Percentiles rank a stretch among this genome's conserved stretches.
Evolutionary conservation across 2,113 vertebrate genomes (phyloP).

Genomic region (Nibea coibor): DNA sequence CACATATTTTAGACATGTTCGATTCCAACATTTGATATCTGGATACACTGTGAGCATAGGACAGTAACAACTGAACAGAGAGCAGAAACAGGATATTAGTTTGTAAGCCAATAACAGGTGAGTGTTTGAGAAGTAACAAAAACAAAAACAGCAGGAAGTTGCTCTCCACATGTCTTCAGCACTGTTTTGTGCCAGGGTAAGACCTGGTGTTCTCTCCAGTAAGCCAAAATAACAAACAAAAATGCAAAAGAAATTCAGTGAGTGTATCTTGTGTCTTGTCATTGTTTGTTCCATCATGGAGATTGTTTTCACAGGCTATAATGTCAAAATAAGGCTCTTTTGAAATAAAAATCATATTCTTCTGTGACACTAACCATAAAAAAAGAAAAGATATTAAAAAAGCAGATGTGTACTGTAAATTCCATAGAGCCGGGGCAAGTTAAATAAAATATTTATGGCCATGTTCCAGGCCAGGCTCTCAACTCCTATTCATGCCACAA

Average conservation of each 20-base stretch:
- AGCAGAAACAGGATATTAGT: conserved; percentile 39
- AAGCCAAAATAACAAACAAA: not conserved
- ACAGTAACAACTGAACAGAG: conserved; percentile 9
- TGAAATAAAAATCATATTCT: not conserved
- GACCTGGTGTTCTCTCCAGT: not conserved
- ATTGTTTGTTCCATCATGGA: not conserved
- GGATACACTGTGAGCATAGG: not conserved
- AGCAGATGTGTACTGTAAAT: conserved; percentile 9
- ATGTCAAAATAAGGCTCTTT: conserved; percentile 3
- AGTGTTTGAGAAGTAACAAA: not conserved
- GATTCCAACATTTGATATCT: conserved; percentile 18
- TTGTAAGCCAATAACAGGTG: conserved; percentile 18
- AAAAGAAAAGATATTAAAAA: conserved; percentile 17
- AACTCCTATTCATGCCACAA: conserved; percentile 1
- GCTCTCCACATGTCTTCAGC: not conserved
- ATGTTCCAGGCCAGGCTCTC: not conserved
- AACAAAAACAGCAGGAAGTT: not conserved
- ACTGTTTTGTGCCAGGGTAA: not conserved
- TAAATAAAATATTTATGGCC: conserved; percentile 26
- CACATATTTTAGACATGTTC: not conserved
- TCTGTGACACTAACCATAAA: not conserved
- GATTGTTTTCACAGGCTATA: not conserved
- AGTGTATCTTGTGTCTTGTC: not conserved
- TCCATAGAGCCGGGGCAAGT: not conserved
- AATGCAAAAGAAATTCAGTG: not conserved